Evolutionary conservation across 1,140 invertebrate species (phyloP).

Genomic region (Drosophila prosaltans): DNA sequence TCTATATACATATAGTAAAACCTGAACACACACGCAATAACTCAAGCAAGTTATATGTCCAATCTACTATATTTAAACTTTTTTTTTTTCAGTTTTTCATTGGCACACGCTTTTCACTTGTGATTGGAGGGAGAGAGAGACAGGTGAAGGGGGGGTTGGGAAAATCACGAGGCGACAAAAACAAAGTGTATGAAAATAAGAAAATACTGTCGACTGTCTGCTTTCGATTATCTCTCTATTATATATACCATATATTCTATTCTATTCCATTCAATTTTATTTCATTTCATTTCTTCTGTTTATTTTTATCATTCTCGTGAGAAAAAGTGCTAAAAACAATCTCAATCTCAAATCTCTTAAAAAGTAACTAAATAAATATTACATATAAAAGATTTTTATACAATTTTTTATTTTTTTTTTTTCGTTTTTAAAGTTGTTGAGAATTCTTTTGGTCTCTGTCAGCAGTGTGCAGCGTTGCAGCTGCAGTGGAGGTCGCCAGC

Average conservation of each 20-base stretch:
- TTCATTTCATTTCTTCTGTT: conserved; percentile 51
- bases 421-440: conserved; percentile 29
- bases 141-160: too few relatives aligned
- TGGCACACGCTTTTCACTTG: conserved; percentile 29
- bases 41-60: conserved; percentile 10
- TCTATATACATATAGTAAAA: not conserved
- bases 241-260: not conserved
- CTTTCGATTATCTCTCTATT: not conserved
- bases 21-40: conserved; percentile 1
- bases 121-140: not conserved
- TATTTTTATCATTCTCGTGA: conserved; percentile 69
- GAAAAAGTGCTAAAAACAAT: conserved; percentile 63
- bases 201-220: conserved; percentile 4
- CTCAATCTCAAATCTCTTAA: conserved; percentile 31
- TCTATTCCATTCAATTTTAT: conserved; percentile 9
- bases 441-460: conserved; percentile 26
- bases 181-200: not conserved
- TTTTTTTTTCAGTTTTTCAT: conserved; percentile 39
- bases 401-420: too few relatives aligned
- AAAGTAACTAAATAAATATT: conserved; percentile 41
- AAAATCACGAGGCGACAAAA: conserved; percentile 15
- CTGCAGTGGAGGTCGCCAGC: conserved; percentile 58
- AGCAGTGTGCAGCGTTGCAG: conserved; percentile 22
- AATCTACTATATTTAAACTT: conserved; percentile 51
- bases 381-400: not conserved